Evolutionary conservation across 1,140 invertebrate species (phyloP).

Genomic region (Nilaparvata lugens): DNA sequence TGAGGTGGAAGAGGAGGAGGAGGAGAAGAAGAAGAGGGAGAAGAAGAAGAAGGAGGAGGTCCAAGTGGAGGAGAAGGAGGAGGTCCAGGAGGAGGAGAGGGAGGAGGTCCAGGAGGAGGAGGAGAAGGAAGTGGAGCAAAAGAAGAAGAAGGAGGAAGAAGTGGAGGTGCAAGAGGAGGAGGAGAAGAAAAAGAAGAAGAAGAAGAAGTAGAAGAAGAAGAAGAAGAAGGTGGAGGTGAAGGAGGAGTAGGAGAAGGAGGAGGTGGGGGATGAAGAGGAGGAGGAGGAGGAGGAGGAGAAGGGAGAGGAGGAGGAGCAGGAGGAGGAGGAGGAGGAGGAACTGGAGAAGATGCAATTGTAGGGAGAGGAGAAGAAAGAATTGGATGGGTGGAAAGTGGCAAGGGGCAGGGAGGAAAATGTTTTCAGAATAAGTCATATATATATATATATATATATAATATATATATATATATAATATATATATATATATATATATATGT

Average conservation of each 20-base stretch:
- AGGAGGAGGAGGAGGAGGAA: slow-evolving; percentile 13
- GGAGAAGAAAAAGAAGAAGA: neutral
- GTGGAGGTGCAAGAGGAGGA: neutral
- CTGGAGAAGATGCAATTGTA: no score
- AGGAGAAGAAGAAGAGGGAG: slow-evolving; percentile 13
- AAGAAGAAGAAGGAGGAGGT: slow-evolving; percentile 7
- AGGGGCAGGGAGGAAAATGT: no score
- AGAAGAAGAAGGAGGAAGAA: slow-evolving; percentile 19
- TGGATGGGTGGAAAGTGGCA: no score
- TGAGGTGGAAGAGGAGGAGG: neutral
- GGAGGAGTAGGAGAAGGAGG: no score
- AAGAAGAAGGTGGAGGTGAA: no score
- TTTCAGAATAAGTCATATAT: no score
- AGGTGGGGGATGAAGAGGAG: neutral
- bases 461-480: no score
- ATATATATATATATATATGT: no score
- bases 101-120: slow-evolving; percentile 12
- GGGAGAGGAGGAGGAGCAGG: slow-evolving; percentile 14
- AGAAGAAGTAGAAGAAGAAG: no score
- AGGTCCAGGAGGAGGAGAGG: neutral
- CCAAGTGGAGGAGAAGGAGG: slow-evolving; percentile 23
- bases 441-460: no score
- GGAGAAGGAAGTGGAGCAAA: slow-evolving; percentile 25
- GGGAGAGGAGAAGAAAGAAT: no score
- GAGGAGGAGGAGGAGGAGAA: slow-evolving; percentile 10